A percentile compares a stretch with the other conserved stretches of the same genome.
phyloP scores from a whole-genome alignment of 2,113 vertebrate species.

The Trachemys scripta region DNA sequence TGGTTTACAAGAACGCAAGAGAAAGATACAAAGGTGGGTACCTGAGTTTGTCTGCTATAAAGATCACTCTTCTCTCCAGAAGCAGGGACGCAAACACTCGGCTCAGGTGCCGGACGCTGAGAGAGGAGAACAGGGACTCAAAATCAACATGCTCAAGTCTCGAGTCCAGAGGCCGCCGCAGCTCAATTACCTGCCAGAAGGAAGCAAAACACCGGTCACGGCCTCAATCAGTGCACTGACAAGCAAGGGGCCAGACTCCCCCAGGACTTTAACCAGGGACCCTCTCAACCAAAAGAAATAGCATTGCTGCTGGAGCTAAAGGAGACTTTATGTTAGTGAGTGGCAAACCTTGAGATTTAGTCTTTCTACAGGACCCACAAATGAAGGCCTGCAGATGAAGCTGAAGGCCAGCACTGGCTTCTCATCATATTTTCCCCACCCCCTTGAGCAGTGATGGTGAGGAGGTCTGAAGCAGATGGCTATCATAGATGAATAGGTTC shows the following conservation, averaged over 20 bases:
- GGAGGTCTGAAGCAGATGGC: neutral
- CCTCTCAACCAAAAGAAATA: neutral
- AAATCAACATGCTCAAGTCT: slow-evolving; percentile 97
- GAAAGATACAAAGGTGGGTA: slow-evolving; percentile 53
- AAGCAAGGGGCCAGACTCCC: neutral
- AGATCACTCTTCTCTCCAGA: slow-evolving; percentile 94
- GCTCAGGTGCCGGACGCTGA: slow-evolving; percentile 86
- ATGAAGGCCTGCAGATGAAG: neutral
- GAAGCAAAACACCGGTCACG: neutral
- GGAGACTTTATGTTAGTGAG: neutral
- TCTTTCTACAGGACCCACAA: neutral
- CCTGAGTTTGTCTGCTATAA: slow-evolving; percentile 97
- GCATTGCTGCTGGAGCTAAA: neutral
- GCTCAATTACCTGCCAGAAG: slow-evolving; percentile 88
- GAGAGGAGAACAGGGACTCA: slow-evolving; percentile 91
- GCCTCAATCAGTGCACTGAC: neutral
- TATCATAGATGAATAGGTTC: neutral
- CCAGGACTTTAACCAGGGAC: neutral
- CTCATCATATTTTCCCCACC: neutral
- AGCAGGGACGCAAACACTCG: slow-evolving; percentile 90
- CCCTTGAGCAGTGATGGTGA: neutral
- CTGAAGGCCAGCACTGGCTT: neutral
- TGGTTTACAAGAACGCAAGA: neutral
- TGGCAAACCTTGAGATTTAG: neutral
- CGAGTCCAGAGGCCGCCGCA: slow-evolving; percentile 93